Base-by-base conservation (phyloP, 1,140 invertebrate species). In the Drosophila mayri region DNA sequence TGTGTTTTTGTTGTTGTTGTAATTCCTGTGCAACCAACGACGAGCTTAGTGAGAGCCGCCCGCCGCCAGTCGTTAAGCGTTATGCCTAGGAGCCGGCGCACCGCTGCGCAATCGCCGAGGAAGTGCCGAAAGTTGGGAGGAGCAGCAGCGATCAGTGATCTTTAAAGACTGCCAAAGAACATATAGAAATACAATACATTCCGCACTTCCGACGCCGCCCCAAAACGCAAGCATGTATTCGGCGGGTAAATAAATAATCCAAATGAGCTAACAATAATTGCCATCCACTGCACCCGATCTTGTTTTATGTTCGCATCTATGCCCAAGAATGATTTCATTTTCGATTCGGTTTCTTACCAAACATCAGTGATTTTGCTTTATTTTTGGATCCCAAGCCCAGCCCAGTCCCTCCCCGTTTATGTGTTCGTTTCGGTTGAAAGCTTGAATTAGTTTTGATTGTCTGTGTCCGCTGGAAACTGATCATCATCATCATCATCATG, bases 161-260 rank as follows among this genome's bases (percentile, higher is more conserved):
- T 55, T 38, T 38, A 54, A 55, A 55, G 65, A 66, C 46, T 68
- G 46, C 61, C 30, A 30, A 22, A 30, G 20, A 37, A 11, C 4
- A 28, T 4, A 12, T 9, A 32, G 11, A 18, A 3, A 30, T 30
- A 46, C 28, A 6, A 20, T 10, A 59, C 44, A 44, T 66, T 64
- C 62, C 35, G 57, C 25, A 59, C 44, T 70, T 28, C 46, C 35
- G 60, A n/a, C 47, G 40, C 38, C 58, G 28, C 49, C 47, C n/a
- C 47, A 20, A 41, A 9, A 54, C n/a, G 35, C 65, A 44, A 79
- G 46, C 72, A 90, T 90, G 85, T 90, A 90, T 81, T 90, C 85
- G 73, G 85, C 85, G 81, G 85, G 85, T 90, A 90, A 90, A 90
- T 90, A 90, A 55, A 38, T 55, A 55, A 65, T 46, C 50, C 30